Evolutionary conservation across 2,113 vertebrate species (phyloP).

Genomic region (human (Homo sapiens)): DNA sequence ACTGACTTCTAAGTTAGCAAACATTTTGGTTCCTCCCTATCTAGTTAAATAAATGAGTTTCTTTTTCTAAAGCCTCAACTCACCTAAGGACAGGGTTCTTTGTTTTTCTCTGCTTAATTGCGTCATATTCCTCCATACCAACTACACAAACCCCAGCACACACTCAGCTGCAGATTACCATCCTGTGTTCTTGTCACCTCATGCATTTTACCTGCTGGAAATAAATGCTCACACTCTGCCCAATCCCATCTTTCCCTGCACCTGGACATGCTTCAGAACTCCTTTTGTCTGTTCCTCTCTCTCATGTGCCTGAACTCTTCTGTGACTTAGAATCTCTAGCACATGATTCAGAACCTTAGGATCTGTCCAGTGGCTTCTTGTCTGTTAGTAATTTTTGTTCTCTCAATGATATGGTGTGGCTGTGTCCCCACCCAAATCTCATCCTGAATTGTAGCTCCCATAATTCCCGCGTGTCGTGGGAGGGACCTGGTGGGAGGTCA

Average conservation of each 20-base stretch:
- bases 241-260: not conserved
- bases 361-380: not conserved
- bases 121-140: not conserved
- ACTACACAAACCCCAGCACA: not conserved
- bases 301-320: not conserved
- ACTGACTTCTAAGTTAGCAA: slow-evolving; percentile 53
- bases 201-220: not conserved
- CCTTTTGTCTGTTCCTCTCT: not conserved
- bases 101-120: not conserved
- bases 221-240: not conserved
- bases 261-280: too few relatives aligned
- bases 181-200: too few relatives aligned
- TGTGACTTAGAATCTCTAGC: not conserved
- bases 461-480: fast-evolving
- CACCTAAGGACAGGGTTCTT: not conserved
- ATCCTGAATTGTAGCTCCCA: too few relatives aligned
- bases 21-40: slow-evolving; percentile 52
- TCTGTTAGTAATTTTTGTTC: not conserved
- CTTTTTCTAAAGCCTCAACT: not conserved
- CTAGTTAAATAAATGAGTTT: slow-evolving; percentile 37
- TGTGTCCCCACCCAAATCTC: too few relatives aligned
- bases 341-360: not conserved
- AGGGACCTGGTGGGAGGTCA: too few relatives aligned
- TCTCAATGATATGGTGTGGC: too few relatives aligned
- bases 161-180: fast-evolving